Evolutionary conservation across 2,888 invertebrate species (phyloP), one percentile per base, ranked within the genome.

Genomic region (Syritta pipiens): DNA sequence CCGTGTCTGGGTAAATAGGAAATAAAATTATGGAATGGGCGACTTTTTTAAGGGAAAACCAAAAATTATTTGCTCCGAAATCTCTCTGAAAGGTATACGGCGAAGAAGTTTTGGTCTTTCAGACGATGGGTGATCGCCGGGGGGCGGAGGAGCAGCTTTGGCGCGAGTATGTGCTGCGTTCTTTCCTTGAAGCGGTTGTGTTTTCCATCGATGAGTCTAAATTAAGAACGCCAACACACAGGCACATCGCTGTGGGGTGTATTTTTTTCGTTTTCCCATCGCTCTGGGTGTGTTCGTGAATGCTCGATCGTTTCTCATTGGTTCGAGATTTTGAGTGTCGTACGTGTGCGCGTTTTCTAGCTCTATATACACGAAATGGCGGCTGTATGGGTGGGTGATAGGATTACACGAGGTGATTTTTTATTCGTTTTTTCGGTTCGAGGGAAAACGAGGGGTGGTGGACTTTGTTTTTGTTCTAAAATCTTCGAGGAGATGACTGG

Each of bases 351-450:
- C 49, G 65, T 74, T 67, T 74, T 60, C 55, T 59, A 60, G 63
- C 51, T 49, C 42, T 67, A 20, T 67, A 48, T 74, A 55, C 12
- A 26, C 9, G n/a, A 2, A 19, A 4, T 35, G 20, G 24, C 0
- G 1, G 6, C 4, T 32, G 79, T 79, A 46, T 60, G 19, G 55
- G 79, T 79, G 37, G 68, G 67, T 62, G 79, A 79, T 79, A 79
- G 79, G 74, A 79, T 79, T 79, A 79, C 79, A 79, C 79, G 74
- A 79, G 79, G 79, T 79, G 67, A 32, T 59, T 67, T 76, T 67
- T 60, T 62, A 40, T 51, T 62, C 32, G 42, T 10, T 37, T 67
- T 49, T 28, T 67, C 20, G 42, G 46, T 72, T 60, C 22, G 28
- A 46, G 48, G 35, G 9, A 6, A 44, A 55, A 42, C 35, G 14